Evolutionary conservation across 2,797 vertebrate species (phyloP).

Genomic region (Anabacerthia variegaticeps): DNA sequence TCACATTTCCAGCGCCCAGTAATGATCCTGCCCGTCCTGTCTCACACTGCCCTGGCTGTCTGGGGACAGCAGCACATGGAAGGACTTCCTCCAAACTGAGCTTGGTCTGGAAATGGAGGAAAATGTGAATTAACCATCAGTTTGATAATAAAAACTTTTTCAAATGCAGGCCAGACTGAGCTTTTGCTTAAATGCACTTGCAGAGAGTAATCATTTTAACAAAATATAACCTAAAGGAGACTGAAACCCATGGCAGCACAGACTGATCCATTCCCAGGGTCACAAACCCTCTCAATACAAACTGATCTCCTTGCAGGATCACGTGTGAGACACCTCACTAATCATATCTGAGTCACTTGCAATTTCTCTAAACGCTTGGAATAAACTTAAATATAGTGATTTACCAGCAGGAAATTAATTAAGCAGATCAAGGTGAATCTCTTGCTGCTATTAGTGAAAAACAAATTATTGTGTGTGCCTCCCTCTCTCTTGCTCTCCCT

Average conservation of each 20-base stretch:
- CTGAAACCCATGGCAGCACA: not conserved
- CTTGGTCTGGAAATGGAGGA: no score
- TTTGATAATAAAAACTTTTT: not conserved
- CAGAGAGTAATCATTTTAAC: not conserved
- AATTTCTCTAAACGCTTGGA: not conserved
- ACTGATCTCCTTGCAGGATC: not conserved
- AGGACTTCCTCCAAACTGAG: not conserved
- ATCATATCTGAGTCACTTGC: not conserved
- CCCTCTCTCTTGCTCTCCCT: not conserved
- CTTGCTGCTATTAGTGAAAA: not conserved
- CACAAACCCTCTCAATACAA: not conserved
- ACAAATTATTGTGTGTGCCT: not conserved
- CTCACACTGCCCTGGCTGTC: not conserved
- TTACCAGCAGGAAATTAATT: constrained; percentile 9
- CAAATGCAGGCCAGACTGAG: accelerated
- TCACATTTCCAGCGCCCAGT: not conserved
- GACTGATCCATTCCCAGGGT: not conserved
- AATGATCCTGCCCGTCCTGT: not conserved
- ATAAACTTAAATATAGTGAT: not conserved
- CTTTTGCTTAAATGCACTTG: not conserved
- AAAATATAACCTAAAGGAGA: not conserved
- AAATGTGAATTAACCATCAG: not conserved
- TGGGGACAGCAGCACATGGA: not conserved
- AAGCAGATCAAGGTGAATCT: not conserved
- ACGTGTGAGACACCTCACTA: not conserved